Evolutionary conservation across 2,113 vertebrate species (phyloP), one percentile per base, ranked within the genome.

Genomic region (Tupaia tana): DNA sequence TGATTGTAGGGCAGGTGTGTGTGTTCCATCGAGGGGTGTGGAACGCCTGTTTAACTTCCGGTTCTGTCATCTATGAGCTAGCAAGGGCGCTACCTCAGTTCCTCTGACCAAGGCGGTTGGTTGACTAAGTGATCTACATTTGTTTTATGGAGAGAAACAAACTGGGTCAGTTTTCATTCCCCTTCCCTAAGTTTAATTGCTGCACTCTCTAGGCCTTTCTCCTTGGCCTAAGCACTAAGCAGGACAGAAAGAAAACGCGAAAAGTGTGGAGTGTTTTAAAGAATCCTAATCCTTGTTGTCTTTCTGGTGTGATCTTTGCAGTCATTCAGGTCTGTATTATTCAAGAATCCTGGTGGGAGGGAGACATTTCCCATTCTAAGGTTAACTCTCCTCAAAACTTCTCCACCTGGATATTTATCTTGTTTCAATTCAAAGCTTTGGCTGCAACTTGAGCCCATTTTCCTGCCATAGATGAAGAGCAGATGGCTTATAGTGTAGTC

Each of bases 381-480:
- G 63, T 59, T 88, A 56, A 24, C 29, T 70, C 31, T 90, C 93
- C 25, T 20, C 31, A 63, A 90, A 90, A 19, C 5, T 81, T 78
- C 43, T 79, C 77, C 29, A 73, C 58, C 71, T 69, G 59, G 83
- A 80, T 34, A 27, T 73, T 73, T 63, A 67, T 58, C 71, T 83
- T 69, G 29, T 80, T 88, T 88, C 59, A 27, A 6, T 91, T 86
- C 13, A 54, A 74, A 86, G 43, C 16, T 67, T 6, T 79, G 52
- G 69, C 78, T 96, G 20, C 67, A 63, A 5, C 31, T 18, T 11
- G 74, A 69, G 54, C 25, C 20, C 77, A 9, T 58, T 90, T 64
- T 24, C n/a, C 73, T 10, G 34, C 16, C 9, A 10, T 59, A 34
- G 71, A 19, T 34, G 27, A 29, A 61, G 74, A 69, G 15, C 66